Evolutionary conservation across 2,888 invertebrate genomes (phyloP).

Genomic region (Xestoiulus laeticollis): DNA sequence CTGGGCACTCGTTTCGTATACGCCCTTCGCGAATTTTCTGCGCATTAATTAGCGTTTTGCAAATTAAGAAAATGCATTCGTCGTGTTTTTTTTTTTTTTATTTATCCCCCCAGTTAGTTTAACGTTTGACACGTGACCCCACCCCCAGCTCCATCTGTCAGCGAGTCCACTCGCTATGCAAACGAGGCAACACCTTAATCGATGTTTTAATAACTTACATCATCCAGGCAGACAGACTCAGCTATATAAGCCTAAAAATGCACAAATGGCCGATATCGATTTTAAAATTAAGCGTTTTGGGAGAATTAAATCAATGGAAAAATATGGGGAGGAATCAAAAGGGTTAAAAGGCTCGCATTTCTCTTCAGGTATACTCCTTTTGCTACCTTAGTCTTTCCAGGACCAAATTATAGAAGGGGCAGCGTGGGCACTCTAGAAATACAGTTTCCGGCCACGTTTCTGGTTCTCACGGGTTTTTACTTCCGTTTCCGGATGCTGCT

Average conservation of each 20-base stretch:
- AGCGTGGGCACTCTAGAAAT: neutral
- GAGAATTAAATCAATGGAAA: neutral
- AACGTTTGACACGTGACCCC: conserved; percentile 12
- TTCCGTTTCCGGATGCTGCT: neutral
- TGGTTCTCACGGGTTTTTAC: neutral
- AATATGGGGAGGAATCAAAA: neutral
- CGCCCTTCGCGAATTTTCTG: conserved; percentile 8
- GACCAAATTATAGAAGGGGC: neutral
- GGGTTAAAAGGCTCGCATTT: neutral
- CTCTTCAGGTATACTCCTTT: neutral
- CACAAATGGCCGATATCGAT: neutral
- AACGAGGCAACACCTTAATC: conserved; percentile 20
- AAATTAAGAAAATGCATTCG: conserved; percentile 9
- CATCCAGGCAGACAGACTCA: neutral
- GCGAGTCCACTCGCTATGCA: conserved; percentile 3
- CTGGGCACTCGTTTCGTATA: neutral
- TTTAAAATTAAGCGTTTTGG: conserved; percentile 18
- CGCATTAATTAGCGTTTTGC: neutral
- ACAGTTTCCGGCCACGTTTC: neutral
- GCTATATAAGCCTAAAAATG: neutral
- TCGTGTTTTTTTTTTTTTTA: neutral
- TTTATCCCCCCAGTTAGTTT: neutral
- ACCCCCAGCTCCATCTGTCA: neutral
- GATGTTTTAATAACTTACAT: conserved; percentile 26
- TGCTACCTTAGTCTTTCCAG: neutral